Evolutionary conservation across 2,113 vertebrate genomes (phyloP).

Genomic region (Peromyscus californicus): DNA sequence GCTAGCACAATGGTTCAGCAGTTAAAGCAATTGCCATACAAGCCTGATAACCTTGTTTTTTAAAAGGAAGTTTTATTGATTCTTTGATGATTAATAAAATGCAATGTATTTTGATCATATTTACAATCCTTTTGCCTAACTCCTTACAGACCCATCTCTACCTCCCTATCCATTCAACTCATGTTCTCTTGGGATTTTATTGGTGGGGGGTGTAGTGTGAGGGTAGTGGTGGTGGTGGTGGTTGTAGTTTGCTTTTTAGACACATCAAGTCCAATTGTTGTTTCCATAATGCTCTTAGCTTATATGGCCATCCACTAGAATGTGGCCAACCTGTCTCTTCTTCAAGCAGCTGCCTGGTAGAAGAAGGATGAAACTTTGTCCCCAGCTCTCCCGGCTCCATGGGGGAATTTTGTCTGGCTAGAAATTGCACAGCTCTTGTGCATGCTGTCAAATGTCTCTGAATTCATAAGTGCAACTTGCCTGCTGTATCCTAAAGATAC

Average conservation of each 20-base stretch:
- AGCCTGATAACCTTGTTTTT: not conserved
- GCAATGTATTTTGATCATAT: not conserved
- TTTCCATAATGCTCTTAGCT: not conserved
- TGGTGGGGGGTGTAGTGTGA: not conserved
- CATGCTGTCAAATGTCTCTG: not conserved
- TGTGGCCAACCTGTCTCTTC: not conserved
- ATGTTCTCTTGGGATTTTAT: not conserved
- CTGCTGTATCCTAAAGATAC: not conserved
- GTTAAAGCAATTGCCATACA: not conserved
- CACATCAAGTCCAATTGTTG: not conserved
- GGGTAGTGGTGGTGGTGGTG: not conserved
- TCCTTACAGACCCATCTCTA: not conserved
- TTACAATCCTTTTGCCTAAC: too few relatives aligned
- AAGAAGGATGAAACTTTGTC: not conserved
- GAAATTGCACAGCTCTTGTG: not conserved
- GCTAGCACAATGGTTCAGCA: not conserved
- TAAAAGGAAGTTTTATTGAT: not conserved
- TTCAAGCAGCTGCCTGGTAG: not conserved
- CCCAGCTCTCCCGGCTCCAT: not conserved
- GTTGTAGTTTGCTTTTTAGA: not conserved
- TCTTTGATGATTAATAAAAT: constrained; percentile 1
- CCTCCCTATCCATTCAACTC: not conserved
- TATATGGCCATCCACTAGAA: not conserved
- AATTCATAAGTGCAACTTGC: not conserved
- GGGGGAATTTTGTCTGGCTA: not conserved